phyloP scores from a whole-genome alignment of 2,888 invertebrate genomes.

The Acanthococcus lagerstroemiae region DNA sequence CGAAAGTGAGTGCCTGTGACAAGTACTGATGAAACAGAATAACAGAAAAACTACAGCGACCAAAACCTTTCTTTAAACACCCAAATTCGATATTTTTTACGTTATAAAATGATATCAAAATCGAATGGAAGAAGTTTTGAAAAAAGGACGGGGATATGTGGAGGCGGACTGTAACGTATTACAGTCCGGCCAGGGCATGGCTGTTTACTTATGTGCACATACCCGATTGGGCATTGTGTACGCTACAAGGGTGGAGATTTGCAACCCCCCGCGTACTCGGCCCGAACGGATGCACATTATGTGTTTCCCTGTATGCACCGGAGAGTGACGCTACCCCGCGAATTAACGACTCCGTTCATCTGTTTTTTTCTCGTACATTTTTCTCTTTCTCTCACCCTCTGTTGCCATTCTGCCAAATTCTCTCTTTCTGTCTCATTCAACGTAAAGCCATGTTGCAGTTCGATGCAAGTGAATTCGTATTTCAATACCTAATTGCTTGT shows the following conservation, averaged over 20 bases:
- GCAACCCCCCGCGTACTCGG: conserved; percentile 25
- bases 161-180: conserved; percentile 27
- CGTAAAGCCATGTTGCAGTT: conserved; percentile 17
- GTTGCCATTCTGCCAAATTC: neutral
- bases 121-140: too few relatives aligned
- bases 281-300: conserved; percentile 15
- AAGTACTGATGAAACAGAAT: too few relatives aligned
- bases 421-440: neutral
- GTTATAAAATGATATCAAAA: too few relatives aligned
- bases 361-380: neutral
- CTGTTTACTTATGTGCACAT: conserved; percentile 27
- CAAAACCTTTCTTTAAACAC: too few relatives aligned
- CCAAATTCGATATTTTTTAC: too few relatives aligned
- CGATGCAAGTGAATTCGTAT: conserved; percentile 16
- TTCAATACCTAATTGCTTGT: conserved; percentile 11
- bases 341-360: neutral
- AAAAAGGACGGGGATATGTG: conserved; percentile 1
- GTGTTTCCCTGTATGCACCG: conserved; percentile 4
- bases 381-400: neutral
- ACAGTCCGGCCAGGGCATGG: conserved; percentile 20
- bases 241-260: conserved; percentile 26
- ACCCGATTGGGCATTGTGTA: conserved; percentile 26
- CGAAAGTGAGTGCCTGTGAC: too few relatives aligned
- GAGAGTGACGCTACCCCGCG: neutral
- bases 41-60: too few relatives aligned